Percentiles rank a stretch among this genome's conserved stretches.
These are phyloP conservation scores for Vanessa atalanta DNA, from an alignment of 1,140 invertebrate genomes.

Conservation along the genomic window DNA sequence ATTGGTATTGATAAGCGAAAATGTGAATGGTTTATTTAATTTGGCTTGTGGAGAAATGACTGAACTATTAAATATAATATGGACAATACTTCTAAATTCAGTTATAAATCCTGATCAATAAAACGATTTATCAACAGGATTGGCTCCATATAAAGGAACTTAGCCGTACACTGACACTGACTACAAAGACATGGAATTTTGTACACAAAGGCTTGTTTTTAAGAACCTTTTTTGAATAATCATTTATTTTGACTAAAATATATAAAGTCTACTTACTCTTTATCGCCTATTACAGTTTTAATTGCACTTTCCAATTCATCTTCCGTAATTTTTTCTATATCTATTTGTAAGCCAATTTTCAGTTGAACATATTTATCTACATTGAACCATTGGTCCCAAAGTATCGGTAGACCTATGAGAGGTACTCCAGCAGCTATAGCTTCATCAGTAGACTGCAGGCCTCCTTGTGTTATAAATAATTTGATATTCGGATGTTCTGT, in stretches of 20 bases:
- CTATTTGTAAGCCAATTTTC: conserved; percentile 53
- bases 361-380: conserved; percentile 27
- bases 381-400: conserved; percentile 28
- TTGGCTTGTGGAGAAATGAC: too few species aligned
- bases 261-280: not conserved
- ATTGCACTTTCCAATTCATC: conserved; percentile 51
- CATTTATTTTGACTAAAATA: not conserved
- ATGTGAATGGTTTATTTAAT: too few species aligned
- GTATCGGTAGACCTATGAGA: conserved; percentile 35
- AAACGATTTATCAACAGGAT: too few species aligned
- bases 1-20: too few species aligned
- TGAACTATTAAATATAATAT: too few species aligned
- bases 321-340: conserved; percentile 48
- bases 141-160: too few species aligned
- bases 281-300: conserved; percentile 33
- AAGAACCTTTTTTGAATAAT: too few species aligned
- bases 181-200: too few species aligned
- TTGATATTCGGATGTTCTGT: conserved; percentile 31
- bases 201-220: too few species aligned
- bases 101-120: too few species aligned
- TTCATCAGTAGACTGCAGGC: conserved; percentile 20
- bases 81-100: too few species aligned
- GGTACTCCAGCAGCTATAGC: conserved; percentile 24
- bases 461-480: conserved; percentile 33
- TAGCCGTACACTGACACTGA: too few species aligned